Base-by-base conservation (phyloP, 2,888 invertebrate genomes). In the Acrobasis consociella region DNA sequence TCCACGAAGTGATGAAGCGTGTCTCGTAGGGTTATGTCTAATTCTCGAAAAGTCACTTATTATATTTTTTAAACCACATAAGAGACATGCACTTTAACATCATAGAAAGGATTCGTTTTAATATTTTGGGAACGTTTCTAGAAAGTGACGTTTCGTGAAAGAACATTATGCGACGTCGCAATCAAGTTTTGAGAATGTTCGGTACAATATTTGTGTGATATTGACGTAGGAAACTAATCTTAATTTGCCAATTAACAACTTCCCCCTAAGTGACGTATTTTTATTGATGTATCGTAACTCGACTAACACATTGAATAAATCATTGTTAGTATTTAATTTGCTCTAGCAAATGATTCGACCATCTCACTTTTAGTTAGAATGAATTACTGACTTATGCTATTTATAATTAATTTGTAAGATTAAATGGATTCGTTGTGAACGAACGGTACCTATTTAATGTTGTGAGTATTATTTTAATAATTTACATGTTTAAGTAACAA, bases 381-480 rank as follows among this genome's bases (percentile, higher is more conserved):
- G 17, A 55, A 42, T 62, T 66, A 65, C 69, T 67, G 60, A 70
- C 42, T 73, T 65, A 64, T 69, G 62, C 66, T 73, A 73, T 64
- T 66, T 58, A 73, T 71, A 69, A 64, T 72, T 74, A 74, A 69
- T 69, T 75, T 77, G 77, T 78, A 74, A 69, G 72, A 65, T 72
- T 78, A 31, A 78, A 74, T 78, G 73, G 67, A 71, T 72, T 66
- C 62, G 60, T 76, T 74, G 71, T 72, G 65, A 74, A 76, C 70
- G 69, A 71, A 69, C 70, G 66, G 69, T 72, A 71, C 64, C 70
- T 75, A 73, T 70, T 74, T 73, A 71, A 69, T 74, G 67, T 76
- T 71, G 68, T 75, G 72, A 75, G 72, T 71, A 75, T 69, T 70
- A 66, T 60, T 65, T 69, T 46, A 16, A 71, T 70, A 31, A 69